Percentiles rank a stretch among this genome's conserved stretches.
These are phyloP conservation scores for Mesitornis unicolor DNA, from an alignment of 2,113 vertebrate genomes.

Conservation along the genomic window DNA sequence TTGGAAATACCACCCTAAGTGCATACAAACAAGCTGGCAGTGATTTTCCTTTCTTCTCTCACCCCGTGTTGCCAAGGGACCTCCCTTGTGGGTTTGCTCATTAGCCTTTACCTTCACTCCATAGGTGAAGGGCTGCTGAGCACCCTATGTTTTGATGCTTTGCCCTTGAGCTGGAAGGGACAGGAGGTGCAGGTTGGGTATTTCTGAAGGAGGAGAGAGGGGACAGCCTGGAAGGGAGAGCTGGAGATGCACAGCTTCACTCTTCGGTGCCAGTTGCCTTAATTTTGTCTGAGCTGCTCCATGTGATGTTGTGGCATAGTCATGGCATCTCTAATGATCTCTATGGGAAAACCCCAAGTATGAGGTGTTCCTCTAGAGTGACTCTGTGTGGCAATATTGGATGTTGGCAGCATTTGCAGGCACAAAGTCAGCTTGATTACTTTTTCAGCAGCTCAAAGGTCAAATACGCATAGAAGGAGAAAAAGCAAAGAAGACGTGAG, in stretches of 20 bases:
- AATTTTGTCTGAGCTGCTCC: not conserved
- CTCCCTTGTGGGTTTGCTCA: not conserved
- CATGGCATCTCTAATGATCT: not conserved
- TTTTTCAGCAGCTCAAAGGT: not conserved
- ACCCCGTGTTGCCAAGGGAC: not conserved
- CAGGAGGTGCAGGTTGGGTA: not conserved
- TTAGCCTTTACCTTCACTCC: not conserved
- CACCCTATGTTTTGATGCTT: accelerated
- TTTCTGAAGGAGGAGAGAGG: not conserved
- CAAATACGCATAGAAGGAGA: not conserved
- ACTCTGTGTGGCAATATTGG: not conserved
- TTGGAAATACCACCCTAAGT: constrained; percentile 41
- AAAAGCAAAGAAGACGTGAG: not conserved
- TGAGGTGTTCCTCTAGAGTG: not conserved
- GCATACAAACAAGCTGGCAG: constrained; percentile 51
- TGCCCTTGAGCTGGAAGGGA: not conserved
- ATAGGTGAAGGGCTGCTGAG: not conserved
- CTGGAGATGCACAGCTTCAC: not conserved
- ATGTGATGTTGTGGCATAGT: accelerated
- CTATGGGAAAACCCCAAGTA: accelerated
- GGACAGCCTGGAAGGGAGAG: not conserved
- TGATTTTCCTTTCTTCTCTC: not conserved
- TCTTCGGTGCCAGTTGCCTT: not conserved
- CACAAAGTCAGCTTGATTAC: not conserved
- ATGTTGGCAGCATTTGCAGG: not conserved